A percentile compares a stretch with the other conserved stretches of the same genome.
These are phyloP conservation scores for Anastrepha ludens DNA, from an alignment of 1,140 invertebrate genomes.

Conservation along the genomic window DNA sequence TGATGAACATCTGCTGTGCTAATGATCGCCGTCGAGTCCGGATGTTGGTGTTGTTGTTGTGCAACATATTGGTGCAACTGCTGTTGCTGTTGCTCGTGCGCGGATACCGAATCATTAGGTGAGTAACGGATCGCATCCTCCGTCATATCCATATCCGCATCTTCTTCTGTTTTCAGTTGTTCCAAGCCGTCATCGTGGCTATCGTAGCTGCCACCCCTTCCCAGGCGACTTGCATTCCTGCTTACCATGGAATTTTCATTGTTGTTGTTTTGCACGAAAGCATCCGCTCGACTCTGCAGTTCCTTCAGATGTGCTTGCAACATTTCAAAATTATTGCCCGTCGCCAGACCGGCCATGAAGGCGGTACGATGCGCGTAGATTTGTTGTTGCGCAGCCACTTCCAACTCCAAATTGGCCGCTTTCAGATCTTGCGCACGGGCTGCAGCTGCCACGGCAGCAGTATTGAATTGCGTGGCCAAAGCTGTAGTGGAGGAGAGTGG, in stretches of 20 bases:
- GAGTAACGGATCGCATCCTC: conserved; percentile 21
- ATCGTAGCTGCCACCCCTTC: conserved; percentile 22
- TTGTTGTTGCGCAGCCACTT: conserved; percentile 68
- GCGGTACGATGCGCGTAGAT: conserved; percentile 70
- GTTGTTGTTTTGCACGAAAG: conserved; percentile 55
- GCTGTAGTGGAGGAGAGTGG: conserved; percentile 65
- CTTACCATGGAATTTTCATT: conserved; percentile 30
- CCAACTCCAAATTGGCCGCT: conserved; percentile 64
- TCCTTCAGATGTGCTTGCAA: conserved; percentile 68
- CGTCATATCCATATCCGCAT: conserved; percentile 47
- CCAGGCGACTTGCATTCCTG: conserved; percentile 47
- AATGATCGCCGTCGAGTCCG: conserved; percentile 65
- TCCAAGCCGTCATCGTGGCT: conserved; percentile 11
- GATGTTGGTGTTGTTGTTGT: conserved; percentile 70
- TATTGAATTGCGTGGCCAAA: conserved; percentile 53
- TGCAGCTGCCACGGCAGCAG: not conserved
- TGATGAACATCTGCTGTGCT: conserved; percentile 68
- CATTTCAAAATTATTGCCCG: conserved; percentile 68
- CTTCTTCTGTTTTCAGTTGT: conserved; percentile 37
- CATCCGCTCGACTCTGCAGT: conserved; percentile 56
- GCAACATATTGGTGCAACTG: conserved; percentile 58
- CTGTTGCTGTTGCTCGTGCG: conserved; percentile 59
- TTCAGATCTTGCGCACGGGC: conserved; percentile 15
- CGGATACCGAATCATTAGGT: not conserved
- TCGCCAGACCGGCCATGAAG: conserved; percentile 68